Evolutionary conservation across 2,888 invertebrate species (phyloP), one percentile per base, ranked within the genome.

Genomic region (Agriopis leucophaearia): DNA sequence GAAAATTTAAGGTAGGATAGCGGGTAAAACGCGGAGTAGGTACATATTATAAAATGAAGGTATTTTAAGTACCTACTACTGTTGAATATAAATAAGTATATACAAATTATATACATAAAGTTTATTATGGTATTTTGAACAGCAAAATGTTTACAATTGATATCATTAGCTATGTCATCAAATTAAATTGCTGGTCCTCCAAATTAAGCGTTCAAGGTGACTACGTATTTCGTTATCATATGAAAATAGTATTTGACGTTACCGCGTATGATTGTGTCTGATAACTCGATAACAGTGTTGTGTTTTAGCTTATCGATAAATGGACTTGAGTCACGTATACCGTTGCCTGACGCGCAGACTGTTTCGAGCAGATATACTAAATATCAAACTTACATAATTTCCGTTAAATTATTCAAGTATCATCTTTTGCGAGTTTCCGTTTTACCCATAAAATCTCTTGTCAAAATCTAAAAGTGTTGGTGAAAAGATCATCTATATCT

Each of bases 201-300:
- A 77, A 78, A 78, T 69, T 75, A 69, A 79, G 75, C 77, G 77
- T 89, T 90, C 90, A 90, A 91, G 90, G 90, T 88, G 81, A 90
- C 80, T 78, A 72, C 74, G 77, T 57, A 78, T 82, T 81, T 84
- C 15, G 73, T 88, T 88, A 89, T 91, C 89, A 81, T 74, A 81
- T 76, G 71, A 87, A 88, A 88, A 86, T 84, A 84, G 79, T 82
- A 79, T 79, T 76, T 73, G 77, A 84, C 83, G 84, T 80, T 79
- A 81, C 80, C 76, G 81, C 77, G 81, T 83, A 82, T 86, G 88
- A 89, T 88, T 84, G 81, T 78, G 71, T 65, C 73, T 83, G 92
- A 92, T 93, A 93, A 89, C 82, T 73, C 83, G 92, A 92, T 93
- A 93, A 89, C 82, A 84, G 72, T 86, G 86, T 88, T 88, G 81